Percentiles rank a stretch among this genome's conserved stretches.
phyloP scores from a whole-genome alignment of 2,888 invertebrate species.

The Argyresthia albistria region DNA sequence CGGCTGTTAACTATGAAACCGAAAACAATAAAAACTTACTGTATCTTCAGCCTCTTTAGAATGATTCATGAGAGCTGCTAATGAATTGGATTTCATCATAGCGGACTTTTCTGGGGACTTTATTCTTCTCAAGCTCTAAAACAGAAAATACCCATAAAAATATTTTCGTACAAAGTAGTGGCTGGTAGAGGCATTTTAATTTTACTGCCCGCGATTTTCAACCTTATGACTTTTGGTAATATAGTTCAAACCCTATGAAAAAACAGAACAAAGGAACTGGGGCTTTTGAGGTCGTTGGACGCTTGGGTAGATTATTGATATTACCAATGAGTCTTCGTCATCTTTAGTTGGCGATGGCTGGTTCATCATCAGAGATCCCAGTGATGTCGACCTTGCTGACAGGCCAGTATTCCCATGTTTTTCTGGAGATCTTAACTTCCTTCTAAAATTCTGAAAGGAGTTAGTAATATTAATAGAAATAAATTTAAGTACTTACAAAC shows the following conservation, averaged over 20 bases:
- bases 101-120: conserved; percentile 40
- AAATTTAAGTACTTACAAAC: not conserved
- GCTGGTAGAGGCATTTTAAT: too few relatives aligned
- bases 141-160: too few relatives aligned
- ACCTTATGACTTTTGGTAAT: too few relatives aligned
- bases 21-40: conserved; percentile 22
- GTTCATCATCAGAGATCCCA: conserved; percentile 55
- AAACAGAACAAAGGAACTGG: too few relatives aligned
- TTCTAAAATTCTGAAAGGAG: conserved; percentile 76
- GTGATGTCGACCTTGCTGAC: conserved; percentile 54
- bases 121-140: conserved; percentile 20
- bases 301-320: not conserved
- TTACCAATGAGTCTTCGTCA: conserved; percentile 32
- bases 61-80: conserved; percentile 51
- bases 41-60: conserved; percentile 42
- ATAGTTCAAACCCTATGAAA: too few relatives aligned
- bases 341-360: conserved; percentile 39
- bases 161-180: too few relatives aligned
- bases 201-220: too few relatives aligned
- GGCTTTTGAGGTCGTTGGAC: too few relatives aligned
- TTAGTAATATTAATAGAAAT: not conserved
- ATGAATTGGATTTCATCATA: conserved; percentile 40
- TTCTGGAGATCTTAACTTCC: conserved; percentile 72
- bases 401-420: conserved; percentile 47
- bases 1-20: too few relatives aligned